Base-by-base conservation (phyloP, 2,113 vertebrate genomes). In the Cynopterus brachyotis region DNA sequence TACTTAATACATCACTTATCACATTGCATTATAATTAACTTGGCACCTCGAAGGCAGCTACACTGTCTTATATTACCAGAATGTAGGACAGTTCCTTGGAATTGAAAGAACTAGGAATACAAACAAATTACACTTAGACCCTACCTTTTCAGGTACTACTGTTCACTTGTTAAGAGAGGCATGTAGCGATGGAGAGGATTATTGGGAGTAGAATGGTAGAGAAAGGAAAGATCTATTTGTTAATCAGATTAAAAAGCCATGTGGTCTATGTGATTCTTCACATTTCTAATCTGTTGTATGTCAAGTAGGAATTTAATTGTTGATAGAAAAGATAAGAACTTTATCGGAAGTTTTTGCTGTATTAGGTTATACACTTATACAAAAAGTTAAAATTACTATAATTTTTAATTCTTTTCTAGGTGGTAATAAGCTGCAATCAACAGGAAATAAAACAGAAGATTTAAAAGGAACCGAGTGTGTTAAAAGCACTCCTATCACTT, bases 371-470 rank as follows among this genome's bases (percentile, higher is more conserved):
- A 7, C 1, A 53, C 83, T 76, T 87, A 64, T 88, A 53, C 70
- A 67, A 78, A 95, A 94, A 92, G 22, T 40, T 97, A 94, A 94
- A 15, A 11, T 91, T 88, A 13, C 2, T 45, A 0, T 80, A 78
- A 90, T 75, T 96, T 96, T 91, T 94, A 75, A 86, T 93, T 76
- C 13, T 83, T 78, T 93, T 96, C 11, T 98, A 99, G 99, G 99
- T 97, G 99, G 99, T 67, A 99, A 99, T 98, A 99, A 99, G 87
- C 98, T 99, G 40, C 99, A 99, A 96, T 99, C 99, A 73, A 99
- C 99, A 57, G 98, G 98, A 96, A 98, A 94, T 67, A 99, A 99
- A 98, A 85, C 98, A 66, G 99, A 99, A 6, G 99, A 99, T 88
- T 96, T 98, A 93, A 99, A 99, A 98, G 98, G 98, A 90, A 79